Conservation (phyloP, 2,113 vertebrate species). For the Embiotoca jacksoni region DNA sequence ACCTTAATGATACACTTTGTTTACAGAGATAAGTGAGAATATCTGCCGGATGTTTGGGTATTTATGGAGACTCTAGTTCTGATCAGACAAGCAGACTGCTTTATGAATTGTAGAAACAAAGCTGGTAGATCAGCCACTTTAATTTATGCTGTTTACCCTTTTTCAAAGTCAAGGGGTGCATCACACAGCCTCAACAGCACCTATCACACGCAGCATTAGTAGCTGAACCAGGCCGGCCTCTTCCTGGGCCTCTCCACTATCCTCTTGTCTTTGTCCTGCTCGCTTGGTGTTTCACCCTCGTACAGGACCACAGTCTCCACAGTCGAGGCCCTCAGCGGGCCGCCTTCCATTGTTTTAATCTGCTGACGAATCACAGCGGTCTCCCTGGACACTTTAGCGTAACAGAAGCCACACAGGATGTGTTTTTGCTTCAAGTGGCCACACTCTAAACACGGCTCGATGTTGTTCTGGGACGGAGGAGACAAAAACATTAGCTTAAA, state of each 20-base stretch:
- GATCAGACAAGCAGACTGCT: background rate
- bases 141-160: background rate
- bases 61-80: background rate
- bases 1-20: background rate
- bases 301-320: constrained; percentile 91
- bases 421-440: constrained; percentile 96
- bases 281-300: constrained; percentile 85
- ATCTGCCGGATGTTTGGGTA: background rate
- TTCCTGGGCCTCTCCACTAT: constrained; percentile 91
- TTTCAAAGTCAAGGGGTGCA: background rate
- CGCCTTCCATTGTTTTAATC: constrained; percentile 88
- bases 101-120: too few species aligned
- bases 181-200: background rate
- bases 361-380: constrained; percentile 86
- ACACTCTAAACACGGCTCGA: constrained; percentile 92
- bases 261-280: constrained; percentile 88
- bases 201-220: constrained; percentile 53
- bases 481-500: too few species aligned
- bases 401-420: constrained; percentile 92
- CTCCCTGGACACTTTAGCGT: constrained; percentile 89
- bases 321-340: constrained; percentile 86
- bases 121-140: too few species aligned
- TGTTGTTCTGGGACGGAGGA: constrained; percentile 86
- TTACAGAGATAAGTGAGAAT: background rate
- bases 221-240: constrained; percentile 92